Percentiles rank a stretch among this genome's conserved stretches.
These are phyloP conservation scores for Scrobipalpa costella DNA, from an alignment of 2,888 invertebrate genomes.

Conservation along the genomic window DNA sequence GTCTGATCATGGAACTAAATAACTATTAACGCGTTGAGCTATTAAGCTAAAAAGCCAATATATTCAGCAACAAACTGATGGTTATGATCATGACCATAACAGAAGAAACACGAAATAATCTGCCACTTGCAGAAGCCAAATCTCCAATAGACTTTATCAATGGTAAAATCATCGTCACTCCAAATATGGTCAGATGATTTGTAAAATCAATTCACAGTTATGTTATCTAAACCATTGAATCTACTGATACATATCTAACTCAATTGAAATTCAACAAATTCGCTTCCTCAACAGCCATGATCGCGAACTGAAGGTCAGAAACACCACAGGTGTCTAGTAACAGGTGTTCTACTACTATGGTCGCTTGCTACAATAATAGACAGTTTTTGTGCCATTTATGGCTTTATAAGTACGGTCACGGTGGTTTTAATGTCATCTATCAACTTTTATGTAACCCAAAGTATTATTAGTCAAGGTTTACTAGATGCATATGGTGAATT, in stretches of 20 bases:
- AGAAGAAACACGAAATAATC: no score
- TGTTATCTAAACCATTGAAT: slow-evolving; percentile 7
- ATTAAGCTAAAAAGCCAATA: no score
- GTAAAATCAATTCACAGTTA: slow-evolving; percentile 1
- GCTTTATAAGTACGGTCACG: neutral
- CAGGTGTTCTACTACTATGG: slow-evolving; percentile 6
- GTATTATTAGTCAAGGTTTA: neutral
- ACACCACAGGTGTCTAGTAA: slow-evolving; percentile 9
- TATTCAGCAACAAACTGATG: no score
- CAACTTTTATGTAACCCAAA: neutral
- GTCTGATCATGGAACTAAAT: no score
- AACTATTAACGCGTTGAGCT: no score
- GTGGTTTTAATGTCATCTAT: neutral
- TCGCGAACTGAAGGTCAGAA: neutral
- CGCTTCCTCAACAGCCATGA: slow-evolving; percentile 8
- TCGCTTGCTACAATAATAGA: neutral
- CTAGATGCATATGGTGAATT: no score
- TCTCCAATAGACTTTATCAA: neutral
- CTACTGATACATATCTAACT: slow-evolving; percentile 3
- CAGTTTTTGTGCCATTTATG: slow-evolving; percentile 2
- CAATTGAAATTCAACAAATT: slow-evolving; percentile 14
- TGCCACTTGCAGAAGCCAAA: no score
- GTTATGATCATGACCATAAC: no score
- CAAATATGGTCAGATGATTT: neutral
- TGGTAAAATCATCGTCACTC: neutral